Conservation (phyloP, 2,888 invertebrate species). For the Dasysyrphus tricinctus region DNA sequence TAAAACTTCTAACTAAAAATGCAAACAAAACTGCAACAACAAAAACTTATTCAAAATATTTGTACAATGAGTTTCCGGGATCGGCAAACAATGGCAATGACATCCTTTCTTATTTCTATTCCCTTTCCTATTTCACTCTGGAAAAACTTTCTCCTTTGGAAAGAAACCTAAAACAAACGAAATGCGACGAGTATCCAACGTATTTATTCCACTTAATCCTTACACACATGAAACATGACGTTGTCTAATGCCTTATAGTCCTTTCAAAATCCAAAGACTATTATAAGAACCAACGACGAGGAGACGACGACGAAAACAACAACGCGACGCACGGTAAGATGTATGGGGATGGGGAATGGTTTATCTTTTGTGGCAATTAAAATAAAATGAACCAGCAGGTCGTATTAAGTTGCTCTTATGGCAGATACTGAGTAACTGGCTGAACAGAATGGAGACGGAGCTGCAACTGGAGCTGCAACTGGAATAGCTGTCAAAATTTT, state of each 20-base stretch:
- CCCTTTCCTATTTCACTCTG: not conserved
- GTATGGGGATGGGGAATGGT: not conserved
- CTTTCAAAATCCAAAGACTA: not conserved
- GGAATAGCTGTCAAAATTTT: no score
- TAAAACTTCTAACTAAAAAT: slow-evolving; percentile 29
- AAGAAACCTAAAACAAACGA: slow-evolving; percentile 30
- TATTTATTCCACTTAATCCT: slow-evolving; percentile 37
- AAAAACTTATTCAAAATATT: slow-evolving; percentile 69
- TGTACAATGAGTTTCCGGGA: slow-evolving; percentile 71
- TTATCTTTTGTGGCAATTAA: slow-evolving; percentile 24
- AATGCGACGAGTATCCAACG: slow-evolving; percentile 17
- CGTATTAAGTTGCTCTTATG: not conserved
- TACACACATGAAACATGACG: slow-evolving; percentile 38
- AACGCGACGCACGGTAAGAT: not conserved
- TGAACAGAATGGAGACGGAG: no score
- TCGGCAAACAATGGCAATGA: slow-evolving; percentile 60
- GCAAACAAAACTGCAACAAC: slow-evolving; percentile 48
- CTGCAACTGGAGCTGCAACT: no score
- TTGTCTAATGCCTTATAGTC: slow-evolving; percentile 6
- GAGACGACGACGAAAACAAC: not conserved
- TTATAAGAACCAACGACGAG: slow-evolving; percentile 3
- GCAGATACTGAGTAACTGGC: no score
- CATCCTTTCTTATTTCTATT: slow-evolving; percentile 41
- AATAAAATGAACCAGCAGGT: not conserved
- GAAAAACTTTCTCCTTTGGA: slow-evolving; percentile 22